Base-by-base conservation (phyloP, 2,888 invertebrate genomes). In the Ectemnius lituratus region DNA sequence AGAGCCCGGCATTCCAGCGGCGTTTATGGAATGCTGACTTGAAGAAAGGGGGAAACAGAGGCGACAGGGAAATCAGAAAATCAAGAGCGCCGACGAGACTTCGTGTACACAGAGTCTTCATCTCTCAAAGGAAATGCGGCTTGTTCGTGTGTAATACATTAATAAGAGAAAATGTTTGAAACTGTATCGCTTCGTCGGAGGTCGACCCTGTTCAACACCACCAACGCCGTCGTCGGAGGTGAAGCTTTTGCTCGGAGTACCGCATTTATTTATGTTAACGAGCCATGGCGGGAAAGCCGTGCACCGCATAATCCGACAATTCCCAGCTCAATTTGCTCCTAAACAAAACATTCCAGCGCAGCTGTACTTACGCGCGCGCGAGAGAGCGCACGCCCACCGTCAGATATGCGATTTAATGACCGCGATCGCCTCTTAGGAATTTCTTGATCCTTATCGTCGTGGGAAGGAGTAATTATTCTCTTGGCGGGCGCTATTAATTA, bases 271-370 rank as follows among this genome's bases (percentile, higher is more conserved):
- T 77, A 69, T 71, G 73, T 71, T 80, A 80, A 80, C 67, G 71
- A 80, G 56, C 62, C 73, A 62, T 64, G 70, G 64, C 61, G 58
- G 67, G 49, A 75, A 74, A 74, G 69, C 73, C 69, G 72, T 70
- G 70, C 71, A 72, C 63, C 45, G 73, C 78, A 57, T 73, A 80
- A 80, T 74, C 72, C 62, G 57, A 75, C 58, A 57, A 80, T 81
- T 81, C 81, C 81, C 81, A 81, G 72, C 75, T 60, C 70, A 78
- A 78, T 79, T 77, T 77, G 49, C 70, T 64, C 46, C 61, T 72
- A 67, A 79, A 77, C 62, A 74, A 75, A 82, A 81, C 68, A 75
- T 71, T 74, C 71, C 67, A 61, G 56, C 28, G 67, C 4, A 11
- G 13, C 58, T 18, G 28, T 18, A 23, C 66, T 52, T 58, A 45